Conservation (phyloP, 1,140 invertebrate genomes). For the Nephila pilipes region DNA sequence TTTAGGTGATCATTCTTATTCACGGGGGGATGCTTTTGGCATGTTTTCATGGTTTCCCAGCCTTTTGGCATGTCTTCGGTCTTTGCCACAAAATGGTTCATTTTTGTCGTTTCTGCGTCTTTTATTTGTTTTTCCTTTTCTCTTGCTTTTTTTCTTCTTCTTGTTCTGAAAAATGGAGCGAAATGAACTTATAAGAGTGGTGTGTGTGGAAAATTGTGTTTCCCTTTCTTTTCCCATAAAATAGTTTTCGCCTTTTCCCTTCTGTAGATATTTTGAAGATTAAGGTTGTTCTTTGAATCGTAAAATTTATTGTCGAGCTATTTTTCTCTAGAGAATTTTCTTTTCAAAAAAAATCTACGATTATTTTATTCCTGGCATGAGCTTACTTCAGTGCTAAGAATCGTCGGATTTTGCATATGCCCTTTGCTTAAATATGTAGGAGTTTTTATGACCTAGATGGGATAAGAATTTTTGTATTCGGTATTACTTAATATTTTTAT, state of each 20-base stretch:
- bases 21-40: background rate
- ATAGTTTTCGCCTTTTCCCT: background rate
- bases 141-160: background rate
- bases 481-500: too few relatives aligned
- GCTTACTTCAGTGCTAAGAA: too few relatives aligned
- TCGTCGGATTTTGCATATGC: too few relatives aligned
- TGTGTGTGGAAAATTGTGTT: background rate
- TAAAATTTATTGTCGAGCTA: background rate
- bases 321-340: background rate
- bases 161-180: background rate
- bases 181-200: background rate
- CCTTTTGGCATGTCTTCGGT: background rate
- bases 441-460: too few relatives aligned
- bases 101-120: background rate
- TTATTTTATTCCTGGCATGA: too few relatives aligned
- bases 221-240: background rate
- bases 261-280: background rate
- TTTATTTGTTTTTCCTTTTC: background rate
- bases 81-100: background rate
- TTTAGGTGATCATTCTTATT: conserved; percentile 41
- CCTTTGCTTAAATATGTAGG: too few relatives aligned
- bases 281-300: background rate
- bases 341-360: too few relatives aligned
- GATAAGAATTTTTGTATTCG: too few relatives aligned
- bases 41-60: background rate